Percentiles rank a stretch among this genome's conserved stretches.
These are phyloP conservation scores for Thalassarche chlororhynchos DNA, from an alignment of 2,113 vertebrate genomes.

Conservation along the genomic window DNA sequence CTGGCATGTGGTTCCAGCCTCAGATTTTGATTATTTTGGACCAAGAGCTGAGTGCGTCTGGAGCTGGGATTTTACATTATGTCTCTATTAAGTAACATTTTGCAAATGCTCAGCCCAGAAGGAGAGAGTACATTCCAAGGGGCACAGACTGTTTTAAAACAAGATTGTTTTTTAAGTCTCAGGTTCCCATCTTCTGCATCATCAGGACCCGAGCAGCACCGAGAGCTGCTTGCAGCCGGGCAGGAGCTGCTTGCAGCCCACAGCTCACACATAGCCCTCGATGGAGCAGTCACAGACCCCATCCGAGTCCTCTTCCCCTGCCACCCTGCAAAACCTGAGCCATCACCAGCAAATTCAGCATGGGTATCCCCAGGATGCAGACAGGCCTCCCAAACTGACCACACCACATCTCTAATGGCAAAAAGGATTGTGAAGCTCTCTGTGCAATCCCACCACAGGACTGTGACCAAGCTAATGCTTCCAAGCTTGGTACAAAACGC, in stretches of 20 bases:
- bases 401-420: neutral
- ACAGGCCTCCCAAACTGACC: neutral
- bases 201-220: neutral
- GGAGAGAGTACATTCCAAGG: neutral
- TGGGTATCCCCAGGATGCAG: neutral
- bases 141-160: neutral
- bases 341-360: neutral
- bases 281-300: neutral
- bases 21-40: slow-evolving; percentile 55
- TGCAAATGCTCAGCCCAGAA: slow-evolving; percentile 21
- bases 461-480: neutral
- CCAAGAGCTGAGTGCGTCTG: neutral
- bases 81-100: slow-evolving; percentile 52
- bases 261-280: fast-evolving
- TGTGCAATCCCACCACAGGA: neutral
- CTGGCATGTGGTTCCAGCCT: slow-evolving; percentile 30
- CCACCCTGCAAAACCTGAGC: neutral
- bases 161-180: neutral
- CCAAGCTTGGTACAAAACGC: neutral
- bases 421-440: neutral
- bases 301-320: neutral
- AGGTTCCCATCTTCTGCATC: neutral
- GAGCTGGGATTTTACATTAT: slow-evolving; percentile 29
- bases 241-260: neutral
- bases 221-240: neutral